phyloP scores from a whole-genome alignment of 2,113 vertebrate species.

The Chionodraco myersi region DNA sequence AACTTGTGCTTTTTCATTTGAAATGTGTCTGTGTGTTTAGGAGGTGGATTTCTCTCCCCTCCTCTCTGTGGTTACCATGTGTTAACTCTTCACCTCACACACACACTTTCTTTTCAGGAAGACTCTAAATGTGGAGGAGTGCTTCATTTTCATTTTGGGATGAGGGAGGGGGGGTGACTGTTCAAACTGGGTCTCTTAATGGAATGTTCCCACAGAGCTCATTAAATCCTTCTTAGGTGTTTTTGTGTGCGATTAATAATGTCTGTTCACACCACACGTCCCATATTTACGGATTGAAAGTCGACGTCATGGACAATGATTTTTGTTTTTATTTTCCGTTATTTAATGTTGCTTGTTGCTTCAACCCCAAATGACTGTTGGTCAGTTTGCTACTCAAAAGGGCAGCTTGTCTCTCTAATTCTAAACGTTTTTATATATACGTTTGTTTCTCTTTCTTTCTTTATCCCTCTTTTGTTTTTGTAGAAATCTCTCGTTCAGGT shows the following conservation, averaged over 20 bases:
- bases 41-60: background rate
- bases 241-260: constrained; percentile 15
- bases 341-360: constrained; percentile 46
- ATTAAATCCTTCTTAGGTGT: constrained; percentile 29
- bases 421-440: constrained; percentile 76
- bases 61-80: constrained; percentile 3
- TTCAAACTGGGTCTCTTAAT: constrained; percentile 23
- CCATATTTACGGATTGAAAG: constrained; percentile 14
- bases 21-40: constrained; percentile 39
- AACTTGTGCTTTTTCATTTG: constrained; percentile 36
- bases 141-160: constrained; percentile 25
- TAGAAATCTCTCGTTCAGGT: constrained; percentile 97
- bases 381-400: constrained; percentile 34
- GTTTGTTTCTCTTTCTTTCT: constrained; percentile 82
- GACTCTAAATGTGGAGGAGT: constrained; percentile 26
- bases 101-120: constrained; percentile 64
- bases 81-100: constrained; percentile 53
- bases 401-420: constrained; percentile 64
- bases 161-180: background rate
- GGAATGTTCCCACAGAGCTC: constrained; percentile 35
- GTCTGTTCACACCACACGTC: constrained; percentile 29
- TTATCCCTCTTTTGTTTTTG: constrained; percentile 88
- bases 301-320: background rate
- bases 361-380: constrained; percentile 32
- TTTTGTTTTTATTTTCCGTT: constrained; percentile 3